Percentiles rank a stretch among this genome's conserved stretches.
Conservation (phyloP, 2,113 vertebrate species). For the Nematolebias whitei region DNA sequence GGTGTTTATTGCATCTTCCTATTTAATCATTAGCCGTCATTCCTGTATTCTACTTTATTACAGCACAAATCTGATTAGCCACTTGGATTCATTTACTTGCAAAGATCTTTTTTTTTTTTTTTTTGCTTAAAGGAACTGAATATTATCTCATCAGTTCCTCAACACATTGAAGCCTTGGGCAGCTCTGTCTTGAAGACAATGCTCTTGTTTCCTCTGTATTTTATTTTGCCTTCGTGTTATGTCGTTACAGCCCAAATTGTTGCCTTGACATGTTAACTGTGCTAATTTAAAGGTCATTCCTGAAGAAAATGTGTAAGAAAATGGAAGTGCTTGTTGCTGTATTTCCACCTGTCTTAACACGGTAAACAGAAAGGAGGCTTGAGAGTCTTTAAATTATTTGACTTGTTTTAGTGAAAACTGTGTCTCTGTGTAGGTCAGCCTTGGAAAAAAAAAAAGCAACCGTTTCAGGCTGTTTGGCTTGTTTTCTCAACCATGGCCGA, state of each 20-base stretch:
- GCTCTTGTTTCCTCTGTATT: slow-evolving; percentile 19
- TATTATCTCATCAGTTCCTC: slow-evolving; percentile 10
- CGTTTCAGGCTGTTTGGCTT: slow-evolving; percentile 44
- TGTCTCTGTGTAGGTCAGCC: slow-evolving; percentile 14
- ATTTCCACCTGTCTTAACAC: not conserved
- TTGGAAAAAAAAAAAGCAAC: slow-evolving; percentile 9
- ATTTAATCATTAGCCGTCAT: slow-evolving; percentile 36
- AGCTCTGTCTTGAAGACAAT: slow-evolving; percentile 34
- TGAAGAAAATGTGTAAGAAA: slow-evolving; percentile 8
- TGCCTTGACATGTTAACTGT: slow-evolving; percentile 72
- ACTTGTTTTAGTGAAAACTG: slow-evolving; percentile 23
- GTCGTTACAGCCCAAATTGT: slow-evolving; percentile 70
- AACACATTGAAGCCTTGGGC: slow-evolving; percentile 35
- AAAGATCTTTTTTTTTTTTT: not conserved
- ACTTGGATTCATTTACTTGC: not conserved
- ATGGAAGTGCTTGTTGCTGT: not conserved
- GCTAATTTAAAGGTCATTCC: slow-evolving; percentile 2
- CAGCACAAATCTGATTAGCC: slow-evolving; percentile 10
- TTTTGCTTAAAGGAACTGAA: slow-evolving; percentile 4
- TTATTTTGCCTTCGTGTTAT: slow-evolving; percentile 26
- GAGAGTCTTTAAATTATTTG: not conserved
- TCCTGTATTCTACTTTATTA: slow-evolving; percentile 10
- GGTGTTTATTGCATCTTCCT: slow-evolving; percentile 22
- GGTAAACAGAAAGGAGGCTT: not conserved
- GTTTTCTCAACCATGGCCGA: slow-evolving; percentile 39